Percentiles rank a stretch among this genome's conserved stretches.
Conservation (phyloP, 2,888 invertebrate species). For the Lissonota sp. region DNA sequence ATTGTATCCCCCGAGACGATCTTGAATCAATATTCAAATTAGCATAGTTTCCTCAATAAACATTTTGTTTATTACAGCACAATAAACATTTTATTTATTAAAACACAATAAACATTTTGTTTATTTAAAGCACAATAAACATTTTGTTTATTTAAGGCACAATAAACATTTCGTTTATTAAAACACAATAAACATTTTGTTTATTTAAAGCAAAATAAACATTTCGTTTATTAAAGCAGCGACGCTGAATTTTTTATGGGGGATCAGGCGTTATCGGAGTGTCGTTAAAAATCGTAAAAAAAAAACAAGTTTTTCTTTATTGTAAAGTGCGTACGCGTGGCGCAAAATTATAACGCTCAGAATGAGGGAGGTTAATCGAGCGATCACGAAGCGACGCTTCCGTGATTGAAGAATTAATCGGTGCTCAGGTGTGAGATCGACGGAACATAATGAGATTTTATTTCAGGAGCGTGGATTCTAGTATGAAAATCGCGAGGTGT, state of each 20-base stretch:
- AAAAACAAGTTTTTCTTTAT: conserved; percentile 6
- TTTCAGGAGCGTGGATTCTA: not conserved
- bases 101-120: too few relatives aligned
- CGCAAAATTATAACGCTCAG: not conserved
- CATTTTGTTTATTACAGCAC: too few relatives aligned
- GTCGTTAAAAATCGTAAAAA: not conserved
- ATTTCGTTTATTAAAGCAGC: too few relatives aligned
- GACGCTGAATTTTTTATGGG: too few relatives aligned
- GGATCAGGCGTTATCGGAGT: not conserved
- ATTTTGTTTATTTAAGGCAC: too few relatives aligned
- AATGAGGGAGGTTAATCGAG: conserved; percentile 1
- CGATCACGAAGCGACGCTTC: not conserved
- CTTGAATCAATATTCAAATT: conserved; percentile 84
- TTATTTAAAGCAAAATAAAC: too few relatives aligned
- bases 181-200: too few relatives aligned
- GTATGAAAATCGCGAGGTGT: too few relatives aligned
- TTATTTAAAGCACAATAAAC: too few relatives aligned
- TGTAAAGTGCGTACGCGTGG: not conserved
- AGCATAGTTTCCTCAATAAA: too few relatives aligned
- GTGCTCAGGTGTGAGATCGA: not conserved
- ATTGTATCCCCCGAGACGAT: conserved; percentile 98
- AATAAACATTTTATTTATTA: too few relatives aligned
- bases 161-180: too few relatives aligned
- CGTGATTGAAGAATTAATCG: not conserved
- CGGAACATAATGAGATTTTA: not conserved